phyloP scores from a whole-genome alignment of 2,888 invertebrate species.

The Leptura quadrifasciata region DNA sequence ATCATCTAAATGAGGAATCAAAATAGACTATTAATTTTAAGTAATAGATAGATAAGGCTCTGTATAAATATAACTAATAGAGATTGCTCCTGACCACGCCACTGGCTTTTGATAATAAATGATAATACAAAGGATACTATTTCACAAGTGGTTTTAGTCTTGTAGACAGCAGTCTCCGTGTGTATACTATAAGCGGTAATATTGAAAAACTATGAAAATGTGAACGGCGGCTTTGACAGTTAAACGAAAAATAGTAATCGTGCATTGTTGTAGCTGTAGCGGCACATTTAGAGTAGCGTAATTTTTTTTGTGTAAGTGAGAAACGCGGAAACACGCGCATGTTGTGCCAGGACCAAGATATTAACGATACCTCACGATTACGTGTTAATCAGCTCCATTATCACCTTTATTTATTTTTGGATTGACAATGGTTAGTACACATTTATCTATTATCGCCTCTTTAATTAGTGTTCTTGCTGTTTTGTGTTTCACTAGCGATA shows the following conservation, averaged over 20 bases:
- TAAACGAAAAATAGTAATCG: neutral
- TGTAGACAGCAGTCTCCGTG: slow-evolving; percentile 8
- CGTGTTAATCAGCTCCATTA: slow-evolving; percentile 3
- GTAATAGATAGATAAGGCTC: too few relatives aligned
- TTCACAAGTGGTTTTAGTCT: slow-evolving; percentile 32
- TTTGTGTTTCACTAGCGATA: neutral
- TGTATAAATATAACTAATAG: neutral
- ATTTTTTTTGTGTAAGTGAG: neutral
- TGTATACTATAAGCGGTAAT: slow-evolving; percentile 10
- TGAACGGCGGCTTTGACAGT: neutral
- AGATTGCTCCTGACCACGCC: neutral
- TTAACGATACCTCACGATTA: neutral
- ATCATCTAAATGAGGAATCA: too few relatives aligned
- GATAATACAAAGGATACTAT: slow-evolving; percentile 49
- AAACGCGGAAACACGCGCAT: neutral
- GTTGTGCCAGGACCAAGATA: neutral
- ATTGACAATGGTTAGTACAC: slow-evolving; percentile 17
- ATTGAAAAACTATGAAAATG: neutral
- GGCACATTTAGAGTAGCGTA: neutral
- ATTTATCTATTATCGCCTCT: neutral
- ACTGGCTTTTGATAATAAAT: slow-evolving; percentile 52
- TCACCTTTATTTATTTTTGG: neutral
- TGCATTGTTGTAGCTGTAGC: neutral
- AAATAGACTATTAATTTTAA: too few relatives aligned
- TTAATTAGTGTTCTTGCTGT: too few relatives aligned